Evolutionary conservation across 2,113 vertebrate species (phyloP).

Genomic region (Antigone vipio): DNA sequence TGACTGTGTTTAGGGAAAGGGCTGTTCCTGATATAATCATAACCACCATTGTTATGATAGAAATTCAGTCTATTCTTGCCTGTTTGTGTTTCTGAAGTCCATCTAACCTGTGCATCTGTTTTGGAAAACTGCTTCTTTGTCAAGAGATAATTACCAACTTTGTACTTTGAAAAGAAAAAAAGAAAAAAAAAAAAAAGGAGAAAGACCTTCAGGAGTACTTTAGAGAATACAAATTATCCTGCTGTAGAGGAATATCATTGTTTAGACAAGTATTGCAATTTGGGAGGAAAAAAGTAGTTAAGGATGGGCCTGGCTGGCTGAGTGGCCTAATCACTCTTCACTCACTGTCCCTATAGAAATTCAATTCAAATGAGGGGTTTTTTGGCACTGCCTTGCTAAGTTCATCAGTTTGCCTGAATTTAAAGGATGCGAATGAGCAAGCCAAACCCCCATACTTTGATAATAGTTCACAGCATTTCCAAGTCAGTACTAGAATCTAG

Average conservation of each 20-base stretch:
- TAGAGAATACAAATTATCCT: not conserved
- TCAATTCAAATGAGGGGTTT: not conserved
- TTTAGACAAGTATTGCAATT: not conserved
- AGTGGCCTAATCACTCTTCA: not conserved
- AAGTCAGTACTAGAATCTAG: too few species aligned
- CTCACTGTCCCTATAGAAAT: not conserved
- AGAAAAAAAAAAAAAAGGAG: not conserved
- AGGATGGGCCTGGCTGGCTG: not conserved
- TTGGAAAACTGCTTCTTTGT: not conserved
- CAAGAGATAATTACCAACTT: not conserved
- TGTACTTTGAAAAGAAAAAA: not conserved
- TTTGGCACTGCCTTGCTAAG: not conserved
- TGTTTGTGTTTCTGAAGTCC: not conserved
- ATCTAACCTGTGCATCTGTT: not conserved
- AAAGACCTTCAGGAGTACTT: not conserved
- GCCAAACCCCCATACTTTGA: not conserved
- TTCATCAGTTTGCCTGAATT: not conserved
- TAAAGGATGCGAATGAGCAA: not conserved
- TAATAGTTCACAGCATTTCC: not conserved
- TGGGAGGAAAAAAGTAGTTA: not conserved
- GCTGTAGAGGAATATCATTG: not conserved
- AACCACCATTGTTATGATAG: not conserved
- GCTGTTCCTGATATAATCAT: not conserved
- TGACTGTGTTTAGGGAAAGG: not conserved
- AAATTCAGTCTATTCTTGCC: not conserved